Conservation (phyloP, 2,113 vertebrate genomes). For the Silurus asotus region DNA sequence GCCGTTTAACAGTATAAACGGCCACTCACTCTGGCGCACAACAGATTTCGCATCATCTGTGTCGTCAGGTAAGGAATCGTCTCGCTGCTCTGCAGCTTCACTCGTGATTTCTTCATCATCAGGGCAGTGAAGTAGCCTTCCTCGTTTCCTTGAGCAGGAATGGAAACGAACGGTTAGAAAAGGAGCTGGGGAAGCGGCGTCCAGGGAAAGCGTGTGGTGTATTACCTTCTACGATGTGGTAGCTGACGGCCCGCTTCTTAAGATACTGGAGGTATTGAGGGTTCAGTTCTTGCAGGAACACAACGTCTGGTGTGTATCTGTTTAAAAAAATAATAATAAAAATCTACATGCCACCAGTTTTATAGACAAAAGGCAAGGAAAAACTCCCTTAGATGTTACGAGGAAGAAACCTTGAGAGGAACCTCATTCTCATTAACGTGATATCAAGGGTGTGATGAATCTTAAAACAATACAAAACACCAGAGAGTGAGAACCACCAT, state of each 20-base stretch:
- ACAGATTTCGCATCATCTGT: conserved; percentile 92
- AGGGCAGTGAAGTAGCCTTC: conserved; percentile 88
- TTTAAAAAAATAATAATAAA: conserved; percentile 41
- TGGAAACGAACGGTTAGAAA: background rate
- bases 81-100: conserved; percentile 81
- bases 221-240: conserved; percentile 84
- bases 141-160: conserved; percentile 73
- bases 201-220: too few species aligned
- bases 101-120: conserved; percentile 88
- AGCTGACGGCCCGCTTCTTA: conserved; percentile 82
- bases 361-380: too few species aligned
- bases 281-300: conserved; percentile 93
- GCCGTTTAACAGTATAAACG: too few species aligned
- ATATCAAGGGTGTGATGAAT: too few species aligned
- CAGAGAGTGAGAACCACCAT: too few species aligned
- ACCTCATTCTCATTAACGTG: too few species aligned
- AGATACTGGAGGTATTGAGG: conserved; percentile 78
- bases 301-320: conserved; percentile 90
- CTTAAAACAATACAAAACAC: too few species aligned
- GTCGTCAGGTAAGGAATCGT: conserved; percentile 82
- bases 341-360: background rate
- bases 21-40: conserved; percentile 77
- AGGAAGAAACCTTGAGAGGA: too few species aligned
- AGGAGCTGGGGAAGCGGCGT: too few species aligned
- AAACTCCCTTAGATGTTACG: too few species aligned